phyloP scores from a whole-genome alignment of 2,888 invertebrate genomes.

The Ceraclea dissimilis region DNA sequence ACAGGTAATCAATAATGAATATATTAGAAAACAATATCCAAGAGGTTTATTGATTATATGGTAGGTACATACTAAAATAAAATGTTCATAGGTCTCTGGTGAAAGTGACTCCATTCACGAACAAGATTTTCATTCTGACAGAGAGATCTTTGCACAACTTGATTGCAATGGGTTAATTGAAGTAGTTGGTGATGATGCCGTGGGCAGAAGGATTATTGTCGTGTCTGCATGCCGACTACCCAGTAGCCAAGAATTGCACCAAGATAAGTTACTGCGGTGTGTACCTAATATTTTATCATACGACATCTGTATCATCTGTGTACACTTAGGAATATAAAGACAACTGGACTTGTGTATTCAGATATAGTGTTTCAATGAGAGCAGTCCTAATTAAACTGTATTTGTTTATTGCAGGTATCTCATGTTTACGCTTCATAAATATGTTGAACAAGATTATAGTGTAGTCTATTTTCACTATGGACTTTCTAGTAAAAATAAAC shows the following conservation, averaged over 20 bases:
- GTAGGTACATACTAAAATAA: too few relatives aligned
- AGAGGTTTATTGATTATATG: too few relatives aligned
- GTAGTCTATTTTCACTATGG: constrained; percentile 98
- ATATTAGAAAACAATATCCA: too few relatives aligned
- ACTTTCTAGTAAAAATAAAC: constrained; percentile 91
- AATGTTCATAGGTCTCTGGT: constrained; percentile 26
- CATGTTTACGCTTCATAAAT: constrained; percentile 89
- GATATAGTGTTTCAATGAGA: background rate
- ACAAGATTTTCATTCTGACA: constrained; percentile 15
- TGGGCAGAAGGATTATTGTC: constrained; percentile 91
- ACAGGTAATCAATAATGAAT: constrained; percentile 31
- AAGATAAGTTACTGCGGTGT: constrained; percentile 40
- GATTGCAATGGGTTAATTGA: constrained; percentile 43
- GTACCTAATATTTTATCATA: background rate
- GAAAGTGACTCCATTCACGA: constrained; percentile 18
- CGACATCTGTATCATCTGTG: background rate
- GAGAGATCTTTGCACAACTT: constrained; percentile 34
- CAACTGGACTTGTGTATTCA: too few relatives aligned
- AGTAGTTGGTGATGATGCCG: constrained; percentile 57
- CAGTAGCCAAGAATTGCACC: constrained; percentile 68
- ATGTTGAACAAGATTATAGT: constrained; percentile 97
- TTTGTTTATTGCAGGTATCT: constrained; percentile 62
- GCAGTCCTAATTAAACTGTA: too few relatives aligned
- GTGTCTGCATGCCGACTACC: constrained; percentile 86
- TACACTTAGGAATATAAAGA: background rate